Evolutionary conservation across 2,113 vertebrate genomes (phyloP).

Genomic region (Coptodon bakossiorum): DNA sequence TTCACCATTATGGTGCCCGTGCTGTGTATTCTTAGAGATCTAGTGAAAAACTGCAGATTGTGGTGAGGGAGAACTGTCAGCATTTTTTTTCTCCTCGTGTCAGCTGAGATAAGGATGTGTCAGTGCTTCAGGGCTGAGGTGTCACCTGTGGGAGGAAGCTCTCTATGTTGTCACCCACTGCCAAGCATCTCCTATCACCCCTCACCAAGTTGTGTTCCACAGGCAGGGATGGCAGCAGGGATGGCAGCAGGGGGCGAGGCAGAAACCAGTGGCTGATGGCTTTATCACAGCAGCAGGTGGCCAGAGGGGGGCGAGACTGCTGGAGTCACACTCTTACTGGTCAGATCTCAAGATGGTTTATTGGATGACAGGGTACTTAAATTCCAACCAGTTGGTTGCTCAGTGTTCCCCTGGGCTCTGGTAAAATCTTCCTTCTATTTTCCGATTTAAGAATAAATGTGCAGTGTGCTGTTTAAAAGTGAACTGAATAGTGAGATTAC

Average conservation of each 20-base stretch:
- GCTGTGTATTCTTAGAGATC: not conserved
- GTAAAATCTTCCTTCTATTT: not conserved
- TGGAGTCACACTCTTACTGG: not conserved
- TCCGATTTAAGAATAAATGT: not conserved
- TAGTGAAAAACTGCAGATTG: not conserved
- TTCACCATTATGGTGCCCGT: not conserved
- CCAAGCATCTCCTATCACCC: slow-evolving; percentile 18
- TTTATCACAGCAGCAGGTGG: slow-evolving; percentile 31
- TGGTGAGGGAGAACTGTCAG: not conserved
- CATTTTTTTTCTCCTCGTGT: not conserved
- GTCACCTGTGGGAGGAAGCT: slow-evolving; percentile 15
- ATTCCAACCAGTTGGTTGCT: not conserved
- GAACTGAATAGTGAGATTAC: not conserved
- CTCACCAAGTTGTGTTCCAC: not conserved
- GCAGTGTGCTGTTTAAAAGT: not conserved
- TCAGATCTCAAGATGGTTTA: not conserved
- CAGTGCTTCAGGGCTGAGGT: slow-evolving; percentile 5
- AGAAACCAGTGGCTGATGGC: slow-evolving; percentile 6
- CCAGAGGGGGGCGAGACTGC: not conserved
- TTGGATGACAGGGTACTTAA: not conserved
- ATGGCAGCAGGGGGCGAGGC: not conserved
- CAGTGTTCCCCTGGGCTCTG: not conserved
- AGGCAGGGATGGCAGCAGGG: not conserved
- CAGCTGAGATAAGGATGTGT: slow-evolving; percentile 25
- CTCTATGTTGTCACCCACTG: slow-evolving; percentile 33